Conservation (phyloP, 1,140 invertebrate genomes). For the Scylla paramamosain region DNA sequence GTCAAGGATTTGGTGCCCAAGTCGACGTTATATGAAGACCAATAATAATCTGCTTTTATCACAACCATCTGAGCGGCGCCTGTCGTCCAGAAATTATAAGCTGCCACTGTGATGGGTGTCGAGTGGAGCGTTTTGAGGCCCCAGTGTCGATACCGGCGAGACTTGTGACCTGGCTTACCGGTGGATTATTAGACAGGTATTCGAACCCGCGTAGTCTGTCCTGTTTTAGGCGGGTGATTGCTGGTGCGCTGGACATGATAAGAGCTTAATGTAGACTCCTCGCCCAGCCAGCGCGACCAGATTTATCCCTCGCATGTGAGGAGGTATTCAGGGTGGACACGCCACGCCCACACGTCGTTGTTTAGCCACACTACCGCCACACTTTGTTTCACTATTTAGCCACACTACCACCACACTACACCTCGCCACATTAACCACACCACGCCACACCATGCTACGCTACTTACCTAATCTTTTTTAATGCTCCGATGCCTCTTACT, state of each 20-base stretch:
- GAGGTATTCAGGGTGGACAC: neutral
- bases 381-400: too few relatives aligned
- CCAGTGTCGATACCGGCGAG: constrained; percentile 45
- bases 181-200: neutral
- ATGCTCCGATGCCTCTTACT: too few relatives aligned
- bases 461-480: too few relatives aligned
- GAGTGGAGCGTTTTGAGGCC: constrained; percentile 49
- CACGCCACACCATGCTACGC: too few relatives aligned
- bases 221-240: constrained; percentile 42
- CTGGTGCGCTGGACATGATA: constrained; percentile 39
- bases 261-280: constrained; percentile 50
- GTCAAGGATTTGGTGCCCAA: neutral
- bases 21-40: constrained; percentile 48
- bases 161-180: constrained; percentile 53
- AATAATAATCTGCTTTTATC: constrained; percentile 65
- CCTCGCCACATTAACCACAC: neutral
- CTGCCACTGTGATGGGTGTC: constrained; percentile 66
- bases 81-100: constrained; percentile 69
- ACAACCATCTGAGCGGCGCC: constrained; percentile 52
- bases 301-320: constrained; percentile 64
- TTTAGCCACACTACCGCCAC: neutral
- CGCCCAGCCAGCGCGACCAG: constrained; percentile 25
- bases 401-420: neutral
- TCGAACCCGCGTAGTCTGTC: neutral
- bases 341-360: neutral